Evolutionary conservation across 1,140 invertebrate species (phyloP).

Genomic region (Drosophila nikananu): DNA sequence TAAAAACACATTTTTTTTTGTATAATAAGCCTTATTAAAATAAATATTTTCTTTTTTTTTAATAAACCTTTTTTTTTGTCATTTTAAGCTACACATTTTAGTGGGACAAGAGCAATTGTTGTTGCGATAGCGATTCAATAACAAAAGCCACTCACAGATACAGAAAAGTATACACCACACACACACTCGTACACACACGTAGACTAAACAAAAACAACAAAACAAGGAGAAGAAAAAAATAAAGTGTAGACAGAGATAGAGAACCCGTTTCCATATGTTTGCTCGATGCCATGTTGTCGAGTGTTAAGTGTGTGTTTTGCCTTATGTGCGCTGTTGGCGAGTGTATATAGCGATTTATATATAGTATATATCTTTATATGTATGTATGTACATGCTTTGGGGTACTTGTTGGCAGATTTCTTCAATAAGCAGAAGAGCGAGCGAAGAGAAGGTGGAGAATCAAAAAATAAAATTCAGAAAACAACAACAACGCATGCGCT

Average conservation of each 20-base stretch:
- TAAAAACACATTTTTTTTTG: too few relatives aligned
- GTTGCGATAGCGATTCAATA: slow-evolving; percentile 73
- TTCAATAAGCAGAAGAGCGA: slow-evolving; percentile 35
- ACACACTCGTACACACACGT: slow-evolving; percentile 12
- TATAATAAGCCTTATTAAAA: neutral
- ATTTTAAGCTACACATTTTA: slow-evolving; percentile 13
- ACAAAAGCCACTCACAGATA: slow-evolving; percentile 67
- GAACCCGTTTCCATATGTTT: slow-evolving; percentile 82
- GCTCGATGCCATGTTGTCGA: slow-evolving; percentile 56
- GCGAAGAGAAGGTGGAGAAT: slow-evolving; percentile 9
- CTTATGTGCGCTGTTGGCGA: slow-evolving; percentile 50
- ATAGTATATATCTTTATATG: slow-evolving; percentile 16
- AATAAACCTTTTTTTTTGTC: neutral
- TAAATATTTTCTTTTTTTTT: neutral
- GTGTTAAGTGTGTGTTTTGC: slow-evolving; percentile 61
- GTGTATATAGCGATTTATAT: slow-evolving; percentile 23
- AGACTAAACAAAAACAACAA: slow-evolving; percentile 48
- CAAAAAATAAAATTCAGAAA: slow-evolving; percentile 49
- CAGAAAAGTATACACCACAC: slow-evolving; percentile 42
- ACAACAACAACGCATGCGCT: slow-evolving; percentile 69
- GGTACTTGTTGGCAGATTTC: slow-evolving; percentile 74
- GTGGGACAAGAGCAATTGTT: slow-evolving; percentile 52
- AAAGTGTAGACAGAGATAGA: slow-evolving; percentile 23
- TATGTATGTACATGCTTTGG: neutral
- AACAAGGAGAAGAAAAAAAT: neutral